Base-by-base conservation (phyloP, 2,113 vertebrate genomes). In the Miniopterus natalensis region DNA sequence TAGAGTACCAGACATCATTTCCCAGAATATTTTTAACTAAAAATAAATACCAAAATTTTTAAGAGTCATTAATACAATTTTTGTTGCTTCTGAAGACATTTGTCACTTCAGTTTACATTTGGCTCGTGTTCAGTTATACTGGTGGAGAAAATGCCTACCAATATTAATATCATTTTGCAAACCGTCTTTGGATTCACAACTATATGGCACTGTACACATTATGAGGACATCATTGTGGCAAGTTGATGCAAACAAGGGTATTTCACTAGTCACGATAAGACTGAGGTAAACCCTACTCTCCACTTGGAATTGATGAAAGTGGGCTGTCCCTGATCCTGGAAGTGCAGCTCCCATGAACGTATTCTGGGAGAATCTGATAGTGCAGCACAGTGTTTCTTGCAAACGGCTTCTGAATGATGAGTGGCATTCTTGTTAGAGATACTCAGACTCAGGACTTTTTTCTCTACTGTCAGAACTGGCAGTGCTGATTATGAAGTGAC, bases 11-110 rank as follows among this genome's bases (percentile, higher is more conserved):
- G 31, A 42, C 40, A 36, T 6, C n/a, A 63, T 86, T 92, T 70
- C 14, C 12, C 57, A 66, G 42, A 47, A 53, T 89, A 85, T 77
- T 88, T 90, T 92, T 31, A 90, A 61, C 27, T 66, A 47, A 25
- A 36, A 36, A 36, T n/a, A 29, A 13, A 53, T 14, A 73, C 4
- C 63, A 36, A 40, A 47, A 49, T 23, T 73, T 90, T 84, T 47
- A 27, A 55, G 36, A 55, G 6, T 59, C 42, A 42, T 70, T 86
- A 18, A 79, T 59, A 20, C 2, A 25, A 65, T 74, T 63, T 92
- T 51, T 83, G n/a, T 77, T 79, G 14, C 17, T 17, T 77, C 21
- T 18, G 77, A 80, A 77, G 31, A 77, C 7, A 17, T 45, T 40
- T 47, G 8, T 40, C 53, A 65, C 40, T 94, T 83, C 23, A 59